Evolutionary conservation across 2,797 vertebrate species (phyloP).

Genomic region (Bradypodion ventrale): DNA sequence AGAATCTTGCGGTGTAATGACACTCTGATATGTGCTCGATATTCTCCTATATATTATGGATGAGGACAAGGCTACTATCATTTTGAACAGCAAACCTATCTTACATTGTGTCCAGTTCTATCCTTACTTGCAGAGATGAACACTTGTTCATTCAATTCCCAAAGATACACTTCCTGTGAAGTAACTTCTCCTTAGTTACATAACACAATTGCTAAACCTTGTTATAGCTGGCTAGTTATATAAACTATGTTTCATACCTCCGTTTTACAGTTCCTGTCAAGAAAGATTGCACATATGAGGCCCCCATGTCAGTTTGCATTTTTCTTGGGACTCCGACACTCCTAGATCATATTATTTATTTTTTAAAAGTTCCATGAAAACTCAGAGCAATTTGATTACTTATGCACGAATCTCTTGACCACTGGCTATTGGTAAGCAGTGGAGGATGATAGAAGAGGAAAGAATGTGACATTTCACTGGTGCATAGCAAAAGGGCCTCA

Average conservation of each 20-base stretch:
- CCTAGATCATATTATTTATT: background rate
- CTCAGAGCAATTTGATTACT: conserved; percentile 12
- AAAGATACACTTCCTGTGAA: background rate
- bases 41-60: background rate
- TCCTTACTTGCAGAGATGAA: background rate
- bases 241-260: background rate
- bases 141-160: background rate
- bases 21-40: background rate
- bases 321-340: background rate
- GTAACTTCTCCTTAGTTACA: background rate
- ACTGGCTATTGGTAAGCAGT: conserved; percentile 9
- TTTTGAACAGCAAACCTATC: background rate
- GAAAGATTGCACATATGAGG: background rate
- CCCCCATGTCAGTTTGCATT: background rate
- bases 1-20: background rate
- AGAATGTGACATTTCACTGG: background rate
- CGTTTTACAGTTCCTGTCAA: background rate
- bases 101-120: background rate
- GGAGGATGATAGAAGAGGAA: background rate
- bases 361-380: background rate
- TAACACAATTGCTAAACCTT: background rate
- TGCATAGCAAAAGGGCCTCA: background rate
- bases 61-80: background rate
- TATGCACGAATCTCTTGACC: conserved; percentile 15
- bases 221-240: background rate